Base-by-base conservation (phyloP, 23 tunicate genomes). In the Halocynthia roretzi region DNA sequence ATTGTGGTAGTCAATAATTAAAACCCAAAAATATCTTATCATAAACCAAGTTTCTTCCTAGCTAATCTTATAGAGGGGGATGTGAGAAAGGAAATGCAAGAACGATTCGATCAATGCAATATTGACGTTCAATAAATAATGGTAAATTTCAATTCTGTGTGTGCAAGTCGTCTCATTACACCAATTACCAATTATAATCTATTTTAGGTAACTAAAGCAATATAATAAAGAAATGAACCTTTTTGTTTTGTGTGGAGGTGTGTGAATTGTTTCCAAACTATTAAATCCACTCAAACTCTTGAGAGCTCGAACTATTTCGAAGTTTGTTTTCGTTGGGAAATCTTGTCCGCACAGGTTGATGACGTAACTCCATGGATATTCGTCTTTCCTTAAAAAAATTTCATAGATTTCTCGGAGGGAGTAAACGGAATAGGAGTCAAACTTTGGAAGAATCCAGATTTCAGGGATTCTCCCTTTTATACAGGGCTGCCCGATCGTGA, bases 271-370 rank as follows among this genome's bases (percentile, higher is more conserved):
- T 67, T 92, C 98, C 79, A 92, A 23, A 64, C 78, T 92, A 56
- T 92, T 92, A 63, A 60, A 82, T 6, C 92, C 98, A 55, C 79
- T 76, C 72, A 92, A 52, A 61, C 56, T 76, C 74, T 92, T 83
- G 54, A 94, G 67, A 44, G 68, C 56, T 69, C 85, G 57, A 14
- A 85, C 87, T 8, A 94, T 88, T 70, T 94, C 95, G 8, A 82
- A 73, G 53, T 94, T 94, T 61, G 99, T 94, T 72, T 94, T 88
- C 60, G 88, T 56, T 7, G 99, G 99, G 53, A 84, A 94, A 52
- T 94, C 99, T 53, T 84, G 95, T 7, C 99, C 99, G 62, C 99
- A 94, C 6, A 94, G 62, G 77, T 94, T 94, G 60, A 94, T 81
- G 48, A 94, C 91, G 71, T 94, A 94, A 65, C 73, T 88, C 99